Evolutionary conservation across 2,113 vertebrate genomes (phyloP).

Genomic region (Plestiodon gilberti): DNA sequence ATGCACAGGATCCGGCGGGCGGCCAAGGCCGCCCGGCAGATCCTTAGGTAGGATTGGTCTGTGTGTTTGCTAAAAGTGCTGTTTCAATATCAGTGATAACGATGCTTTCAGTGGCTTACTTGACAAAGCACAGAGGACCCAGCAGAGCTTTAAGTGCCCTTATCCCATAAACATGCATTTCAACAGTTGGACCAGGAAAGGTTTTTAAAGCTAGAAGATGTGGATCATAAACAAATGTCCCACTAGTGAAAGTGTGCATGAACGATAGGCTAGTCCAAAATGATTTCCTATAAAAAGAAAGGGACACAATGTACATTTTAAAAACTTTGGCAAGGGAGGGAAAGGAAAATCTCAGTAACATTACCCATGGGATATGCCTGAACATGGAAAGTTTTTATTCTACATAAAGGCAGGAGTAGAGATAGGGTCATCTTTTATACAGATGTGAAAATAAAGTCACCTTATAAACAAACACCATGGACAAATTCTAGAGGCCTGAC

Average conservation of each 20-base stretch:
- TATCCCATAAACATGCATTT: slow-evolving; percentile 42
- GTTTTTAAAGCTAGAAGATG: slow-evolving; percentile 57
- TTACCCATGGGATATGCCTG: slow-evolving; percentile 30
- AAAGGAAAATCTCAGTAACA: slow-evolving; percentile 42
- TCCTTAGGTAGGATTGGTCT: too few species aligned
- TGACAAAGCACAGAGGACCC: slow-evolving; percentile 54
- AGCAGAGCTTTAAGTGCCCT: slow-evolving; percentile 33
- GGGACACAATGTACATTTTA: slow-evolving; percentile 44
- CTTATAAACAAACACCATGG: background rate
- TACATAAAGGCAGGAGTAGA: slow-evolving; percentile 13
- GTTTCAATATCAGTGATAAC: slow-evolving; percentile 29
- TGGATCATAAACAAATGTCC: slow-evolving; percentile 55
- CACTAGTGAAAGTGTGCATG: slow-evolving; percentile 37
- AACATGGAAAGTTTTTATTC: slow-evolving; percentile 29
- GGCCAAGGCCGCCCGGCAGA: too few species aligned
- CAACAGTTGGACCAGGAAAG: slow-evolving; percentile 54
- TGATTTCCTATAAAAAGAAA: slow-evolving; percentile 51
- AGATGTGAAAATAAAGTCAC: background rate
- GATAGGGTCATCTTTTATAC: background rate
- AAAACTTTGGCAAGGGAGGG: slow-evolving; percentile 48
- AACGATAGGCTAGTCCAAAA: slow-evolving; percentile 56
- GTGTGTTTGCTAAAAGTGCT: background rate
- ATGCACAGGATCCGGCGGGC: too few species aligned
- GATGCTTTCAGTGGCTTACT: background rate
- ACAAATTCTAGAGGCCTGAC: background rate